Evolutionary conservation across 2,797 vertebrate species (phyloP).

Genomic region (Darevskia nairensis): DNA sequence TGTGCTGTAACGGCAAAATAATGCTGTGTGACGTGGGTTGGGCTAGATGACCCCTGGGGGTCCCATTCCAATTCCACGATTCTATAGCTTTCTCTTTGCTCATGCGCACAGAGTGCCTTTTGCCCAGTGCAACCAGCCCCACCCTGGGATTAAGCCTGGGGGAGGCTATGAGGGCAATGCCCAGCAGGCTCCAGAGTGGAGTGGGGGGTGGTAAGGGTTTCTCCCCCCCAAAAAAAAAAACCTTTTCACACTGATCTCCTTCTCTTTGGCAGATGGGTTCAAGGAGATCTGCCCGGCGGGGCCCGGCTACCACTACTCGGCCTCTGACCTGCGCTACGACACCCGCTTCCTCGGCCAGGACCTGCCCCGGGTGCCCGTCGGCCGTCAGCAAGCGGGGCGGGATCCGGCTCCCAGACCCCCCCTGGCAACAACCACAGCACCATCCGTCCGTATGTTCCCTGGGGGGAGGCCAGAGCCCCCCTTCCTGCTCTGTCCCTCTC

Average conservation of each 20-base stretch:
- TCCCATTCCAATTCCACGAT: too few species aligned
- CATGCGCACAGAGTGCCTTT: neutral
- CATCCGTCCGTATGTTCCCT: neutral
- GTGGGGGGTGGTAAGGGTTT: too few species aligned
- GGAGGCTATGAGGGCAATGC: neutral
- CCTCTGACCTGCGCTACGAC: conserved; percentile 83
- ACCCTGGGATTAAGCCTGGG: neutral
- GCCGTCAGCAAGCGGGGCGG: conserved; percentile 48
- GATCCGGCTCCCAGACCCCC: neutral
- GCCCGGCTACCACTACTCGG: conserved; percentile 90
- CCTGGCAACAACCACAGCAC: conserved; percentile 42
- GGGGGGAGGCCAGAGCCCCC: accelerated
- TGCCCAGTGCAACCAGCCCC: neutral
- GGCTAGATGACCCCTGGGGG: too few species aligned
- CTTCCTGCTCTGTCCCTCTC: too few species aligned
- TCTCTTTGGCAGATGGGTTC: conserved; percentile 81
- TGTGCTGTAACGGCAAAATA: too few species aligned
- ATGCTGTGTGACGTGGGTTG: too few species aligned
- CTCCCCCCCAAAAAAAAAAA: too few species aligned
- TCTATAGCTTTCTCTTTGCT: neutral
- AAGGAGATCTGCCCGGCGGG: conserved; percentile 93
- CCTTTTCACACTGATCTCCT: neutral
- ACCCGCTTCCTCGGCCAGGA: conserved; percentile 72
- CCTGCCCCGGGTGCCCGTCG: conserved; percentile 65
- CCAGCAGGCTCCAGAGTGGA: too few species aligned